These are phyloP conservation scores for Popillia japonica DNA, from an alignment of 1,140 invertebrate genomes.

Conservation along the genomic window DNA sequence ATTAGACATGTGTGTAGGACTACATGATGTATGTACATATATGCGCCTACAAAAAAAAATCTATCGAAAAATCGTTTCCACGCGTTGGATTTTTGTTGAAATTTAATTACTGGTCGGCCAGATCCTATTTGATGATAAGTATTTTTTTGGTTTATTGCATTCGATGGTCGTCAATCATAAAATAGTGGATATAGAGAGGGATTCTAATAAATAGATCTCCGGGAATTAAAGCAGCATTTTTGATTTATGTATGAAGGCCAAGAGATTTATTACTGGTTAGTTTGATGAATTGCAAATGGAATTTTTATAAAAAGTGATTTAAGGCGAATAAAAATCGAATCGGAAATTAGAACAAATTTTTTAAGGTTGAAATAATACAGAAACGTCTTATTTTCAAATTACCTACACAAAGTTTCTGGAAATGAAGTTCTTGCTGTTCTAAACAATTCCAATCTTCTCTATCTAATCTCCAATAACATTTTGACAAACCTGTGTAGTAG, in stretches of 20 bases:
- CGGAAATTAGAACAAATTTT: no score
- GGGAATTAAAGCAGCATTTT: not conserved
- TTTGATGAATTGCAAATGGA: no score
- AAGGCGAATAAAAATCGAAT: no score
- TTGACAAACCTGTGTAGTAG: no score
- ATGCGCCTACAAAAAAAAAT: not conserved
- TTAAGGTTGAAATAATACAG: no score
- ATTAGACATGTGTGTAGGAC: not conserved
- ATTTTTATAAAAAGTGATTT: no score
- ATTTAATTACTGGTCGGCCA: not conserved
- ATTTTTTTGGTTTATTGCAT: not conserved
- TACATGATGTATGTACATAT: not conserved
- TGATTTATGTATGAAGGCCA: not conserved
- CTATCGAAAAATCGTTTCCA: not conserved
- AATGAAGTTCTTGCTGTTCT: no score
- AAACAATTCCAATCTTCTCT: no score
- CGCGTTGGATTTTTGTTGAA: constrained; percentile 2
- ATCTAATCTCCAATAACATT: no score
- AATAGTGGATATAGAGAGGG: not conserved
- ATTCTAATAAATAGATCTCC: not conserved
- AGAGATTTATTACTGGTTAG: no score
- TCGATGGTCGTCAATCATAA: not conserved
- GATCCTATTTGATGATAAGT: constrained; percentile 7
- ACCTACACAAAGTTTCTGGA: no score
- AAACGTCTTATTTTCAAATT: no score